A percentile compares a stretch with the other conserved stretches of the same genome.
Evolutionary conservation across 2,113 vertebrate species (phyloP).

Genomic region (Alectura lathami): DNA sequence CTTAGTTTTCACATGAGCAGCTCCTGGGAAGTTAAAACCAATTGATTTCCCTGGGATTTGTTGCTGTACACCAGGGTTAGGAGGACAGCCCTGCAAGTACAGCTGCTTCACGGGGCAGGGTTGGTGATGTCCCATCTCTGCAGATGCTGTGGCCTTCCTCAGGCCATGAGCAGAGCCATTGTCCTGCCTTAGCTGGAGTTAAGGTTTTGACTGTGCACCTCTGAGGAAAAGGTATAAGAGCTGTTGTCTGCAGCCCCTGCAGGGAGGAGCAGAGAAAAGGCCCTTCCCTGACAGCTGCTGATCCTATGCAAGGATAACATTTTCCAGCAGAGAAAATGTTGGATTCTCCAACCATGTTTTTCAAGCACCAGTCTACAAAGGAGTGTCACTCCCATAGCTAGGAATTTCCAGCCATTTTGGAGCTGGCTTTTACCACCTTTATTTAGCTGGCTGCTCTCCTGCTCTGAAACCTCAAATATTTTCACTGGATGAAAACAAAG

Average conservation of each 20-base stretch:
- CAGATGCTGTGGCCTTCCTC: background rate
- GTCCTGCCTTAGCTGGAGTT: background rate
- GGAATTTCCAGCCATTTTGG: background rate
- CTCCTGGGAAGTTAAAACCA: background rate
- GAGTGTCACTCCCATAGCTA: background rate
- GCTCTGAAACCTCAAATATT: background rate
- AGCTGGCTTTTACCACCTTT: background rate
- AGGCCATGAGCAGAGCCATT: background rate
- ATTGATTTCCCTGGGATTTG: background rate
- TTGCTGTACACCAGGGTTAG: background rate
- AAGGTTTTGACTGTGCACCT: fast-evolving
- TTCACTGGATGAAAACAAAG: background rate
- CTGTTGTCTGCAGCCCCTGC: background rate
- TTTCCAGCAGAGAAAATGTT: background rate
- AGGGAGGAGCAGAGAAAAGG: background rate
- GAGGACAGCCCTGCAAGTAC: background rate
- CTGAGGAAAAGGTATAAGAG: background rate
- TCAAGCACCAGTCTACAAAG: background rate
- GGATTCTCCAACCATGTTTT: background rate
- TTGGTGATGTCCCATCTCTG: background rate
- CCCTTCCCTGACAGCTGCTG: background rate
- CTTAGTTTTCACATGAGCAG: background rate
- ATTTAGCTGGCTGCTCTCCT: background rate
- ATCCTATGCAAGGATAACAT: background rate
- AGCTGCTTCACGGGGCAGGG: fast-evolving